Base-by-base conservation (phyloP, 2,888 invertebrate species). In the Eupeodes latifasciatus region DNA sequence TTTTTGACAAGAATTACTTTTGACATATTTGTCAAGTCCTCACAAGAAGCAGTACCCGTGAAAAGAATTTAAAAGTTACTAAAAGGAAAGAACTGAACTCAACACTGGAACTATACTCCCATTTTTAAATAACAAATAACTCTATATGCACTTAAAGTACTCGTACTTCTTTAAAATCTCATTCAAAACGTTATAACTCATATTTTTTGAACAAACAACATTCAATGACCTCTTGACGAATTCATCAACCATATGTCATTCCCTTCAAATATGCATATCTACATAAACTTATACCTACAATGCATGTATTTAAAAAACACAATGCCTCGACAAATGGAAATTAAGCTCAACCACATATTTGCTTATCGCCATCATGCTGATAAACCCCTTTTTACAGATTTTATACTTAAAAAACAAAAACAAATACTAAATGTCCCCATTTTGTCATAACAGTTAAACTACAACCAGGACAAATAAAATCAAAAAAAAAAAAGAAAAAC, bases 401-500 rank as follows among this genome's bases (percentile, higher is more conserved):
- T 16, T 6, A 5, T 51, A 16, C n/a, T 40, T 14, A 51, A 51
- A 51, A 34, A 36, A n/a, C n/a, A 34, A 51, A 34, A 36, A 67
- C 36, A 69, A 51, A 14, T 16, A 69, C 67, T 36, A 61, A 85
- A 66, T 80, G 36, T 71, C 64, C 57, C 51, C 57, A 51, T 67
- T 84, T 78, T 47, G 34, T 34, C 12, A 51, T 11, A 40, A 11
- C 53, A 57, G 72, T 62, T 19, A 66, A 86, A 67, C 71, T 80
- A 80, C 72, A 57, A 71, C 27, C 57, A 44, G 55, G 10, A 27
- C 44, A 69, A 71, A 44, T 57, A 71, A 74, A 72, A 72, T 27
- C 3, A 74, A 61, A 75, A 10, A 19, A 36, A 5, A 44, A 57
- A 53, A 71, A 14, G 44, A 71, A 78, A 67, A 72, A 74, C 53